Conservation (phyloP, 2,888 invertebrate genomes). For the Sepioteuthis lessoniana region DNA sequence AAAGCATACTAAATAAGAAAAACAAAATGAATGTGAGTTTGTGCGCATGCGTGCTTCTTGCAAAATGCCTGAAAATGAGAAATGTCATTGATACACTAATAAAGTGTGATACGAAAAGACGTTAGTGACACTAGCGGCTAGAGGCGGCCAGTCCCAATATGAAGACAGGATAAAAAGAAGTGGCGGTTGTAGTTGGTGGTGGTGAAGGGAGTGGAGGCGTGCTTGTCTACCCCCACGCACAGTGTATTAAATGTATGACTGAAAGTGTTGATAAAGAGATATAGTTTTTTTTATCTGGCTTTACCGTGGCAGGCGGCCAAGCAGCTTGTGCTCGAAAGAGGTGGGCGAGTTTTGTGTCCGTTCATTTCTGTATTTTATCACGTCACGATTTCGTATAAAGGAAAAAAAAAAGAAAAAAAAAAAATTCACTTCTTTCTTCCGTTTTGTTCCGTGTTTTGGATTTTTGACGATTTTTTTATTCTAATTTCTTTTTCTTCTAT, state of each 20-base stretch:
- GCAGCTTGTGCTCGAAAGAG: neutral
- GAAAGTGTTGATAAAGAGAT: constrained; percentile 33
- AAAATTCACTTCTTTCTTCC: too few relatives aligned
- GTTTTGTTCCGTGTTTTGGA: too few relatives aligned
- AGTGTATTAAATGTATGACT: neutral
- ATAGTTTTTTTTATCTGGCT: neutral
- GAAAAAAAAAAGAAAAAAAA: too few relatives aligned
- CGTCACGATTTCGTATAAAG: neutral
- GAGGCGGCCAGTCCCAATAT: neutral
- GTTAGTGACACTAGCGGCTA: neutral
- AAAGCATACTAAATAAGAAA: too few relatives aligned
- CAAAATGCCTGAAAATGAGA: neutral
- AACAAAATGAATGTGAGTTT: too few relatives aligned
- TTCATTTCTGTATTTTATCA: neutral
- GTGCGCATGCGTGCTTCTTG: too few relatives aligned
- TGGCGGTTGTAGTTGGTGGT: neutral
- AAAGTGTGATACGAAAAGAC: neutral
- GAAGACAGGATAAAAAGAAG: neutral
- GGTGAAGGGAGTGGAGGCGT: neutral
- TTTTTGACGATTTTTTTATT: too few relatives aligned
- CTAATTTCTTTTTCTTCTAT: too few relatives aligned
- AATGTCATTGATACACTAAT: neutral
- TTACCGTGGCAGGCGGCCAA: neutral
- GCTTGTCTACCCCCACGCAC: neutral
- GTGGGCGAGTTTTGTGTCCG: neutral